Base-by-base conservation (phyloP, 2,888 invertebrate species). In the Spialia ferax region DNA sequence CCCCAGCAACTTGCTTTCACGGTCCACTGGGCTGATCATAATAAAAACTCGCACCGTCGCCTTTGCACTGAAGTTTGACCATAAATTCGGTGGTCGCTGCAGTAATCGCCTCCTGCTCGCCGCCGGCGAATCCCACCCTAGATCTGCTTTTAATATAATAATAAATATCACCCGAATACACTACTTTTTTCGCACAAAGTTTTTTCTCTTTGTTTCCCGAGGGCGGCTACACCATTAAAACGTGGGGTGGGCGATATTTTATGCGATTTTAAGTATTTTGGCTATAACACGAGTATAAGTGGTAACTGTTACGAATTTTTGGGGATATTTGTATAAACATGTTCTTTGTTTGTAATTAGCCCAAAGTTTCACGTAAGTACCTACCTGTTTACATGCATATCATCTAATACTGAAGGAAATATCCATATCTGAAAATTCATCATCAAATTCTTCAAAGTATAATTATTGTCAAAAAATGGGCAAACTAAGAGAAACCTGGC, bases 1-100 rank as follows among this genome's bases (percentile, higher is more conserved):
- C 89, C 89, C 91, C 89, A 89, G 91, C 91, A 88, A 87, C 91
- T 91, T 92, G 91, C 91, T 93, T 94, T 94, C 94, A 93, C 94
- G 89, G 94, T 92, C 94, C 94, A 94, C 93, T 94, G 94, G 79
- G 82, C 88, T 94, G 94, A 94, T 94, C 93, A 94, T 94, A 94
- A 94, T 94, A 94, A 94, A 94, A 94, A 94, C 90, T 86, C 92
- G 89, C 89, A 88, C 92, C 91, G 92, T 91, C 94, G 93, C 94
- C 89, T 91, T 83, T 86, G 77, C 86, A 79, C 86, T 79, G 83
- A 94, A 94, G 91, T 94, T 94, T 94, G 94, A 94, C 94, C 94
- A 94, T 94, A 94, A 94, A 94, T 94, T 93, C 88, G 81, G 82
- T 88, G 89, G 92, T 84, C 89, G 84, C 76, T 63, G 79, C 85